Conservation (phyloP, 2,888 invertebrate species). For the Fabriciana adippe region DNA sequence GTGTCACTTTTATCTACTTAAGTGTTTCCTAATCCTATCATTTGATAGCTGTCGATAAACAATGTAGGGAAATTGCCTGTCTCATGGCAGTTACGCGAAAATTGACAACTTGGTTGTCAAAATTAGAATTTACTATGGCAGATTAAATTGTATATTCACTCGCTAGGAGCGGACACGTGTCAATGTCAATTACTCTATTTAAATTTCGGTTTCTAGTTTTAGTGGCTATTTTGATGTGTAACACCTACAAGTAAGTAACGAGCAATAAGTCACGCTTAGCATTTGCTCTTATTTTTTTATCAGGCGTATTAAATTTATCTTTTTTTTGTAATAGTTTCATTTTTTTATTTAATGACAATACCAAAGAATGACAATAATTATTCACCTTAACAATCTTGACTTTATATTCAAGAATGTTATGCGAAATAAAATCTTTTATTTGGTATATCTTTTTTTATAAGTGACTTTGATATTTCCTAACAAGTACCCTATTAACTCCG, state of each 20-base stretch:
- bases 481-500: slow-evolving; percentile 6
- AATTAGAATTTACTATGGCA: slow-evolving; percentile 1
- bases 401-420: not conserved
- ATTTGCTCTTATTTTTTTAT: not conserved
- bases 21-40: slow-evolving; percentile 27
- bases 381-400: no score
- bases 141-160: slow-evolving; percentile 1
- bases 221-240: not conserved
- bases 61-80: slow-evolving; percentile 31
- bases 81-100: slow-evolving; percentile 17
- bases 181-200: not conserved
- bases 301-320: slow-evolving; percentile 1
- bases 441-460: no score
- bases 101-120: slow-evolving; percentile 29
- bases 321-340: no score
- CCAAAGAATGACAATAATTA: no score
- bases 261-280: slow-evolving; percentile 1
- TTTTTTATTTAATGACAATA: no score
- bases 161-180: not conserved
- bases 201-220: not conserved
- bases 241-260: not conserved
- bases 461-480: not conserved
- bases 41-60: slow-evolving; percentile 32
- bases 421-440: not conserved
- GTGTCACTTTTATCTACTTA: slow-evolving; percentile 28